These are phyloP conservation scores for Agapornis roseicollis DNA, from an alignment of 2,113 vertebrate genomes.

Conservation along the genomic window DNA sequence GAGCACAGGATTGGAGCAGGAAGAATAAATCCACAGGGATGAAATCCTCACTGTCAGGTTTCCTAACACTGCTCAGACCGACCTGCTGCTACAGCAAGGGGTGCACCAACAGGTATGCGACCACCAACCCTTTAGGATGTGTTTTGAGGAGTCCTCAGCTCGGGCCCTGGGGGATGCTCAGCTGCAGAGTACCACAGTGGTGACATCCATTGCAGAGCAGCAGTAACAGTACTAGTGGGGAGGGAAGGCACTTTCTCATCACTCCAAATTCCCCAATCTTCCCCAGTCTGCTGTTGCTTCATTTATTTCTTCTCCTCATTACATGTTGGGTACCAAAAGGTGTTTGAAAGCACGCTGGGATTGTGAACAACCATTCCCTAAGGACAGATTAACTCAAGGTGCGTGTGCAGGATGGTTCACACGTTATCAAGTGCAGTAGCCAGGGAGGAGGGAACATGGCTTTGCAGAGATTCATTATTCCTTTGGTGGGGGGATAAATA, in stretches of 20 bases:
- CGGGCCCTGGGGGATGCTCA: background rate
- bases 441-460: background rate
- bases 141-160: background rate
- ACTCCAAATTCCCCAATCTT: background rate
- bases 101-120: accelerated
- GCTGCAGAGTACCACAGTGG: background rate
- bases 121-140: background rate
- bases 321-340: background rate
- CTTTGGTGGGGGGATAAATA: background rate
- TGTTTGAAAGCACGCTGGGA: background rate
- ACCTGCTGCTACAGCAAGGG: background rate
- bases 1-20: background rate
- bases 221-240: background rate
- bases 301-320: background rate
- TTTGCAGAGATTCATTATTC: constrained; percentile 15
- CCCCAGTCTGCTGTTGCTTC: background rate
- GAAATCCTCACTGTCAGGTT: background rate
- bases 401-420: background rate
- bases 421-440: background rate
- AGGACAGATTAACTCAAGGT: background rate
- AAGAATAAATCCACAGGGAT: background rate
- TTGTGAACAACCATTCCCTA: background rate
- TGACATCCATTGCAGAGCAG: background rate
- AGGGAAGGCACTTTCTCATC: background rate
- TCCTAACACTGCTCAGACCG: accelerated